These are phyloP conservation scores for Drosophila miranda DNA, from an alignment of 1,140 invertebrate genomes.

Conservation along the genomic window DNA sequence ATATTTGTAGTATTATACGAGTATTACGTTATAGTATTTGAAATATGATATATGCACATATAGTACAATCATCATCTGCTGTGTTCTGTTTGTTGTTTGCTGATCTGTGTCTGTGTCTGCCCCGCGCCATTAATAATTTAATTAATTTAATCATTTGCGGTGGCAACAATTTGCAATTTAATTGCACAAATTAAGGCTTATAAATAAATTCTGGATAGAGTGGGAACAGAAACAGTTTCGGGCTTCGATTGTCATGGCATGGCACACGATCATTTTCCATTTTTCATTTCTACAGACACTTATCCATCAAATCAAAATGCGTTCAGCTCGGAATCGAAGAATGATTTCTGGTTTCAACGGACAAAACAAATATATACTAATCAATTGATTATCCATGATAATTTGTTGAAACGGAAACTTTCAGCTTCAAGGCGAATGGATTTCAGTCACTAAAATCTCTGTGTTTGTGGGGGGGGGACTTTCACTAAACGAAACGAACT, in stretches of 20 bases:
- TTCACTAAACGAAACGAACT: no score
- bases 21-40: no score
- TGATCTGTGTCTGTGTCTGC: neutral
- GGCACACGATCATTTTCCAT: conserved; percentile 8
- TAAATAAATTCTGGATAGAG: conserved; percentile 26
- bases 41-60: conserved; percentile 1
- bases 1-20: neutral
- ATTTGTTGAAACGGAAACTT: neutral
- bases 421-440: no score
- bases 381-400: conserved; percentile 38
- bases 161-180: conserved; percentile 64
- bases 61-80: conserved; percentile 16
- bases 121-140: conserved; percentile 56
- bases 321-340: neutral
- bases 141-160: conserved; percentile 70
- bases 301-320: conserved; percentile 3
- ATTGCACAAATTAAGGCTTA: conserved; percentile 67
- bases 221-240: no score
- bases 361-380: conserved; percentile 17
- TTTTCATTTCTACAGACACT: neutral
- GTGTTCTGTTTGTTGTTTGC: conserved; percentile 19
- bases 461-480: no score
- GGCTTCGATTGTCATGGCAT: neutral
- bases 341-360: conserved; percentile 5
- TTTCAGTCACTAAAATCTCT: no score